phyloP scores from a whole-genome alignment of 2,888 invertebrate species.

The Agrypnus murinus region DNA sequence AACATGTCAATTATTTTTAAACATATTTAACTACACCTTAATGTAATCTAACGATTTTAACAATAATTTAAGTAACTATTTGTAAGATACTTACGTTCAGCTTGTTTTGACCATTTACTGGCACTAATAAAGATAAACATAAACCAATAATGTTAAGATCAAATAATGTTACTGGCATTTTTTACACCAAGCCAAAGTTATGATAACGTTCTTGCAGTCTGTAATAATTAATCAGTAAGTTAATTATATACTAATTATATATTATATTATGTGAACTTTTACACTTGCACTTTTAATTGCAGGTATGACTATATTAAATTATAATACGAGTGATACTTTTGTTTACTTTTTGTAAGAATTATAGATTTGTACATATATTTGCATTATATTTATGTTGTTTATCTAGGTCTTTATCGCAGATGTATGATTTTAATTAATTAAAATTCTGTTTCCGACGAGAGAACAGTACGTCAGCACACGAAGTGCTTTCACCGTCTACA shows the following conservation, averaged over 20 bases:
- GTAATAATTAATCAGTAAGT: too few relatives aligned
- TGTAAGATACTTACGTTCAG: conserved; percentile 34
- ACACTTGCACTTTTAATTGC: conserved; percentile 25
- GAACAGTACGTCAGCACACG: conserved; percentile 21
- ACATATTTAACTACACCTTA: too few relatives aligned
- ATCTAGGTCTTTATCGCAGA: neutral
- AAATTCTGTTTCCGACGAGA: neutral
- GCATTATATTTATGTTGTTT: neutral
- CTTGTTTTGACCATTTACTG: conserved; percentile 16
- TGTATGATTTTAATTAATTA: too few relatives aligned
- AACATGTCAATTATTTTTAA: too few relatives aligned
- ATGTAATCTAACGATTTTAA: too few relatives aligned
- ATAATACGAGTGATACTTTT: too few relatives aligned
- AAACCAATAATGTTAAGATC: conserved; percentile 23
- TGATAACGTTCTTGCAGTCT: neutral
- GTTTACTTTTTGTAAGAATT: neutral
- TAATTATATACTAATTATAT: too few relatives aligned
- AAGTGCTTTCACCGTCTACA: conserved; percentile 55
- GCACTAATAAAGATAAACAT: conserved; percentile 15
- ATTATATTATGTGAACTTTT: neutral
- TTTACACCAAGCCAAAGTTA: conserved; percentile 23
- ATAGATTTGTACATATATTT: neutral
- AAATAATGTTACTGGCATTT: conserved; percentile 32
- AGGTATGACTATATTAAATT: too few relatives aligned
- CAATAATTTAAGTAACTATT: too few relatives aligned